Evolutionary conservation across 2,888 invertebrate species (phyloP), one percentile per base, ranked within the genome.

Genomic region (Heterodera filipjevi): DNA sequence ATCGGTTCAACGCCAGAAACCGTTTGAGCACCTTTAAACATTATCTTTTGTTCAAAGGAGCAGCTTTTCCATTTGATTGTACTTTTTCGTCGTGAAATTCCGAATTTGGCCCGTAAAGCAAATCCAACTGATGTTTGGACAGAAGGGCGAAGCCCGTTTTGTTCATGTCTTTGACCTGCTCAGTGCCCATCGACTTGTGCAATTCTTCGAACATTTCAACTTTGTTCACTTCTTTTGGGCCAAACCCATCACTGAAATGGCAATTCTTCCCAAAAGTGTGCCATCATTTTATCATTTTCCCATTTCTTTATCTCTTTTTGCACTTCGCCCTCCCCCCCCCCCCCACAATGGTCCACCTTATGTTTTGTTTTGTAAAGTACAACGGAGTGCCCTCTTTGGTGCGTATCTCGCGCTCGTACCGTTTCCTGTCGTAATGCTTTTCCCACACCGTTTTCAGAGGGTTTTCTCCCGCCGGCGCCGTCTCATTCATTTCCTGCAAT

Each of bases 281-380:
- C n/a, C 59, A 10, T 8, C 10, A 1, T n/a, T 8, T 49, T 72
- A 5, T 3, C n/a, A 70, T 33, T 71, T 10, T 27, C 27, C n/a
- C 16, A 1, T 16, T 22, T 72, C 39, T 72, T 53, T 19, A 30
- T 6, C 6, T 19, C 44, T 2, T 30, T 72, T 72, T 14, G 2
- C 19, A 49, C 27, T 27, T 22, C 64, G 6, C 64, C n/a, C 27
- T 16, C 14, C 49, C 53, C 30, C 44, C 53, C 30, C 30, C 44
- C 30, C 16, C 73, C 22, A 16, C 64, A 39, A 39, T 53, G 53
- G 22, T 6, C 53, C 8, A 68, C 75, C 75, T 85, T 14, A 85
- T 77, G 64, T 86, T 86, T 76, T 87, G 81, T 39, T 79, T 77
- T 8, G 83, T 84, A 33, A 87, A 86, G 73, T 85, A 87, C 22